Base-by-base conservation (phyloP, 2,888 invertebrate species). In the Ichneumon xanthorius region DNA sequence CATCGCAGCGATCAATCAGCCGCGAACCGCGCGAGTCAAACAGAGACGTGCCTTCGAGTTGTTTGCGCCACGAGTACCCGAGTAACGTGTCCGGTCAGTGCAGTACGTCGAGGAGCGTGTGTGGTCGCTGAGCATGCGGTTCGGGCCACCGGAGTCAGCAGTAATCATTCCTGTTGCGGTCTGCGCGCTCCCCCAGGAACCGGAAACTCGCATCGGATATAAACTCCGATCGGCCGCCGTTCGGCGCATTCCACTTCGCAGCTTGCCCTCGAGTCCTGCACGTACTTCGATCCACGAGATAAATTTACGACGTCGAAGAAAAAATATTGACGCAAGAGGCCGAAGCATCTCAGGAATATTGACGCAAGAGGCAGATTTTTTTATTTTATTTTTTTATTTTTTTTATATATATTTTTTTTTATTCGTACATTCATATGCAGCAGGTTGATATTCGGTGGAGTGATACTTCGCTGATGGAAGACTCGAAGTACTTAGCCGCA, bases 161-260 rank as follows among this genome's bases (percentile, higher is more conserved):
- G 73, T 70, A 73, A 80, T 80, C 73, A 80, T 75, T 48, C 45
- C 68, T 68, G 67, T 68, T 68, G 73, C 67, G 55, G 55, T 19
- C 45, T 73, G 37, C 33, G 45, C 55, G 58, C 50, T 67, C 48
- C 70, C 19, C 22, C 71, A 26, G 61, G 73, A 68, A 80, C 67
- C 73, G 80, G 80, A 80, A 80, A 75, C 55, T 80, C 68, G 67
- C 33, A 58, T 68, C 73, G 80, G 80, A 80, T 73, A 73, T 75
- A 73, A 58, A 80, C 73, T 67, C 61, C 37, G 63, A 63, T 67
- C 50, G 48, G 61, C 75, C 55, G 22, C 45, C n/a, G 72, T 67
- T 30, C 63, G 30, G 63, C 16, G 7, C 30, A 79, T 63, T 19
- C 30, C 37, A 48, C 65, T 14, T 63, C 22, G 48, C n/a, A 14